Evolutionary conservation across 2,797 vertebrate genomes (phyloP).

Genomic region (Serranus cabrilla): DNA sequence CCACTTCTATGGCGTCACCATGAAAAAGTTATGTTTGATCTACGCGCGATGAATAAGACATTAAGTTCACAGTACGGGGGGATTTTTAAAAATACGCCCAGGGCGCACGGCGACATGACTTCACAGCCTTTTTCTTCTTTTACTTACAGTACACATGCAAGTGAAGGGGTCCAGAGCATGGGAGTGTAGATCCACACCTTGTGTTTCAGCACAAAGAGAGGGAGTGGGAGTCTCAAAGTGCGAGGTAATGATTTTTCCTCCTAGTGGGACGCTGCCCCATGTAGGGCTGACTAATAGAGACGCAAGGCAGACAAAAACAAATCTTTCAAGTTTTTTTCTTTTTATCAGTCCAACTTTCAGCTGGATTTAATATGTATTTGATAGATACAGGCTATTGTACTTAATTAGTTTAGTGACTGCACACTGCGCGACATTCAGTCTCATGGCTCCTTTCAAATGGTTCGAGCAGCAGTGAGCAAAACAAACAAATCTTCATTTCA

Average conservation of each 20-base stretch:
- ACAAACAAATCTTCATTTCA: slow-evolving; percentile 20
- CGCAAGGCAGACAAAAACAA: slow-evolving; percentile 10
- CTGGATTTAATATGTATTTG: slow-evolving; percentile 25
- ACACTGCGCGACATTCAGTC: slow-evolving; percentile 22
- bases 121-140: slow-evolving; percentile 30
- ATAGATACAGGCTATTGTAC: slow-evolving; percentile 18
- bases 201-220: slow-evolving; percentile 31
- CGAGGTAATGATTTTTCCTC: slow-evolving; percentile 56
- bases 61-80: slow-evolving; percentile 26
- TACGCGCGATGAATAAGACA: slow-evolving; percentile 37
- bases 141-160: slow-evolving; percentile 24
- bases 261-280: slow-evolving; percentile 26
- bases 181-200: slow-evolving; percentile 7
- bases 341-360: slow-evolving; percentile 31
- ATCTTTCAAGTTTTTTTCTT: slow-evolving; percentile 13
- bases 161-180: neutral
- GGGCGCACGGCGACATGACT: slow-evolving; percentile 21
- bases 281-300: slow-evolving; percentile 36
- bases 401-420: slow-evolving; percentile 39
- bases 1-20: slow-evolving; percentile 13
- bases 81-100: slow-evolving; percentile 24
- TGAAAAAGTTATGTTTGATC: slow-evolving; percentile 55
- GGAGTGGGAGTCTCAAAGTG: slow-evolving; percentile 37
- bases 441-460: slow-evolving; percentile 20
- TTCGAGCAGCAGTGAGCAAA: slow-evolving; percentile 9